Evolutionary conservation across 1,140 invertebrate genomes (phyloP).

Genomic region (Venturia canescens): DNA sequence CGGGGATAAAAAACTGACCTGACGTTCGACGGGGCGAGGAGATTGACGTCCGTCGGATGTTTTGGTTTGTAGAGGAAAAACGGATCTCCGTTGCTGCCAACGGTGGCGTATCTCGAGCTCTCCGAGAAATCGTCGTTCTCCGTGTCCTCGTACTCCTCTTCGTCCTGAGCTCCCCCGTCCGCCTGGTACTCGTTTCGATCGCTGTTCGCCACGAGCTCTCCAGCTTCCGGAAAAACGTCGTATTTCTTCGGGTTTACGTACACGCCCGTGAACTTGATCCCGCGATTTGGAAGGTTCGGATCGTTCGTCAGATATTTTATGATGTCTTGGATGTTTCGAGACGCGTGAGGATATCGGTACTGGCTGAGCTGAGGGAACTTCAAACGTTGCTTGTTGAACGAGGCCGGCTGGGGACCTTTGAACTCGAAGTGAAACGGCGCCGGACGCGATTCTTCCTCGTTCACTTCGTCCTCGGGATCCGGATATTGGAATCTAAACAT

Average conservation of each 20-base stretch:
- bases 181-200: conserved; percentile 55
- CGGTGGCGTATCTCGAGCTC: conserved; percentile 45
- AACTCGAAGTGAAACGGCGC: conserved; percentile 69
- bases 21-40: conserved; percentile 74
- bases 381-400: conserved; percentile 63
- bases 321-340: conserved; percentile 77
- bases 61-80: conserved; percentile 77
- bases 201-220: conserved; percentile 59
- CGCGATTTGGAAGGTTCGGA: conserved; percentile 61
- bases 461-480: conserved; percentile 50
- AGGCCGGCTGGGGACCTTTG: conserved; percentile 66
- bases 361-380: conserved; percentile 75
- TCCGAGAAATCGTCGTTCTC: conserved; percentile 58
- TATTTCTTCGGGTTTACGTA: conserved; percentile 72
- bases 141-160: conserved; percentile 27
- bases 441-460: conserved; percentile 57
- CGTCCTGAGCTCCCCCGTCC: neutral
- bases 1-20: conserved; percentile 61
- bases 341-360: conserved; percentile 71
- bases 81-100: conserved; percentile 67
- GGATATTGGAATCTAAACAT: conserved; percentile 58
- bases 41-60: conserved; percentile 77
- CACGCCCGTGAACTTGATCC: conserved; percentile 72
- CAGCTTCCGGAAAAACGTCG: conserved; percentile 58
- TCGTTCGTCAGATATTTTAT: conserved; percentile 74